Evolutionary conservation across 1,140 invertebrate genomes (phyloP).

Genomic region (Drosophila funebris): DNA sequence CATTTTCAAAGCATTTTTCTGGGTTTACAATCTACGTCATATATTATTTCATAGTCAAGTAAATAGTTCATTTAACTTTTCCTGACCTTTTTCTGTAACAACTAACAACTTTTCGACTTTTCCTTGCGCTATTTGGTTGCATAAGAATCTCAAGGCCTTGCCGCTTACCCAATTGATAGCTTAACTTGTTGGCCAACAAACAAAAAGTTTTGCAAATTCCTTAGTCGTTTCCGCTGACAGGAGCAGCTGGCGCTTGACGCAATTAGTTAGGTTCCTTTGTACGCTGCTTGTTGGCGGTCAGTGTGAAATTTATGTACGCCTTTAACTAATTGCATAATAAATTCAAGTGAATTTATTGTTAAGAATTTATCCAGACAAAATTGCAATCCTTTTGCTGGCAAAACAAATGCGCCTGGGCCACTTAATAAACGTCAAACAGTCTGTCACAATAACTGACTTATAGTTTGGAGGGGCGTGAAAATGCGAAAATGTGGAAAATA

Average conservation of each 20-base stretch:
- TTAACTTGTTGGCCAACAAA: not conserved
- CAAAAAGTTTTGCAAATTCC: not conserved
- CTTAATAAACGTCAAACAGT: slow-evolving; percentile 65
- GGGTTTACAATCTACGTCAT: not conserved
- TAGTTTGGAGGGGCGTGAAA: slow-evolving; percentile 11
- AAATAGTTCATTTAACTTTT: not conserved
- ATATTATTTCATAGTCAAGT: too few species aligned
- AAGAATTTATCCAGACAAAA: slow-evolving; percentile 28
- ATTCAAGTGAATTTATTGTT: slow-evolving; percentile 68
- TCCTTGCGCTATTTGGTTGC: not conserved
- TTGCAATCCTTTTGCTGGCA: slow-evolving; percentile 5
- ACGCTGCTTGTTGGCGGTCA: slow-evolving; percentile 34
- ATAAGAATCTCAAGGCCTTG: slow-evolving; percentile 12
- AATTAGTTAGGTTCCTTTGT: slow-evolving; percentile 38
- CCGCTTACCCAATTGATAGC: not conserved
- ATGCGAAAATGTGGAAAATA: not conserved
- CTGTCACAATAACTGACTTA: slow-evolving; percentile 61
- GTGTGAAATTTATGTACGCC: slow-evolving; percentile 42
- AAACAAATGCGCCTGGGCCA: slow-evolving; percentile 25
- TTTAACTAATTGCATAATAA: slow-evolving; percentile 81
- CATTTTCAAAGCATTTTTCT: not conserved
- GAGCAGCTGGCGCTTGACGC: slow-evolving; percentile 28
- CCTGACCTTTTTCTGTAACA: not conserved
- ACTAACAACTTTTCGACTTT: not conserved
- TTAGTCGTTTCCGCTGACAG: slow-evolving; percentile 46